phyloP scores from a whole-genome alignment of 2,797 vertebrate genomes.

The Rhabdomys pumilio region DNA sequence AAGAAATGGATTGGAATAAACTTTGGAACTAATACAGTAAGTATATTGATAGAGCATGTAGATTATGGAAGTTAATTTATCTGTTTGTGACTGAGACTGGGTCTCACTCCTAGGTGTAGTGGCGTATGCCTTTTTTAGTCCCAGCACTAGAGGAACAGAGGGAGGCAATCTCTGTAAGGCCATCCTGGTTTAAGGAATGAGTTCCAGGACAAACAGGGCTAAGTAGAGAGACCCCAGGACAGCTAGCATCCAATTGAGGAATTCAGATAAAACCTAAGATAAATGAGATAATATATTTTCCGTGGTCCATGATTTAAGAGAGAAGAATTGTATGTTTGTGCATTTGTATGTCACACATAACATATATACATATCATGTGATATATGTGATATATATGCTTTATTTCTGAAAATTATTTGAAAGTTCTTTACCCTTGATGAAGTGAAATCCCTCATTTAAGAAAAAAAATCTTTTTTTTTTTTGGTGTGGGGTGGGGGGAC shows the following conservation, averaged over 20 bases:
- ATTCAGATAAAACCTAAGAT: constrained; percentile 29
- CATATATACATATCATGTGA: neutral
- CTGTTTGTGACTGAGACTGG: neutral
- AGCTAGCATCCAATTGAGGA: neutral
- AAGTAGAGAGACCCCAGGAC: neutral
- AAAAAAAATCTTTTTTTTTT: too few relatives aligned
- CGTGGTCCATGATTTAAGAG: constrained; percentile 12
- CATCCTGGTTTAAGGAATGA: neutral
- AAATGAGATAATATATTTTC: neutral
- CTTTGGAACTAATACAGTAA: constrained; percentile 83
- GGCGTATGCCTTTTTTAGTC: neutral
- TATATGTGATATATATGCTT: neutral
- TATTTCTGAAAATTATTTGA: constrained; percentile 49
- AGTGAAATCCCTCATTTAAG: constrained; percentile 11
- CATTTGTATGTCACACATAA: neutral
- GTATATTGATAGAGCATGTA: constrained; percentile 72
- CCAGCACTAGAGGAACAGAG: neutral
- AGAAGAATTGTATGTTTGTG: neutral
- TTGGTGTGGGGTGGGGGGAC: too few relatives aligned
- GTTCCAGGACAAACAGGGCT: neutral
- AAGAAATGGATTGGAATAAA: constrained; percentile 89
- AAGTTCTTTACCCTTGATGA: constrained; percentile 24
- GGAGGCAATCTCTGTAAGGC: neutral
- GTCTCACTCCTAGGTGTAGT: neutral
- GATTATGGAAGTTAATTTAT: constrained; percentile 9